These are phyloP conservation scores for Emydocephalus ijimae DNA, from an alignment of 2,113 vertebrate genomes.

Conservation along the genomic window DNA sequence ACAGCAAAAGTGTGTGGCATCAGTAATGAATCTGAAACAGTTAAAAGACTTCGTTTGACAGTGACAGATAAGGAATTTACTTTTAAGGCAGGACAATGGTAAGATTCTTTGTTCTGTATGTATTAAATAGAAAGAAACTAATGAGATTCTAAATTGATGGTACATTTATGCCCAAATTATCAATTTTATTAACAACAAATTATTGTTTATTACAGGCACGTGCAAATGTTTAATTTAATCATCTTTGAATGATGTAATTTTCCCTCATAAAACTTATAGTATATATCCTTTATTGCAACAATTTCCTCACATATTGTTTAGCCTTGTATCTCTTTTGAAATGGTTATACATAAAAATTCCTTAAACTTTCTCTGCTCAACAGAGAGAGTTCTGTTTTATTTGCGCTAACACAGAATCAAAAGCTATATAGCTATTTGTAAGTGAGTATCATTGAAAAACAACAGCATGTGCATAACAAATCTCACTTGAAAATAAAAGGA, in stretches of 20 bases:
- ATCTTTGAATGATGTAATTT: slow-evolving; percentile 1
- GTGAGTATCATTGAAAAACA: background rate
- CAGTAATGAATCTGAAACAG: slow-evolving; percentile 73
- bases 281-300: background rate
- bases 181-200: background rate
- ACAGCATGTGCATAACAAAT: background rate
- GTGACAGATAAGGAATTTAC: slow-evolving; percentile 78
- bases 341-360: slow-evolving; percentile 17
- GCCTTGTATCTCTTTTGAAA: background rate
- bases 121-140: background rate
- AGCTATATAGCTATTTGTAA: background rate
- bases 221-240: background rate
- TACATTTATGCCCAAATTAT: background rate
- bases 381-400: background rate
- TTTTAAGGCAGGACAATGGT: slow-evolving; percentile 95
- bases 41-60: slow-evolving; percentile 81
- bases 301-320: background rate
- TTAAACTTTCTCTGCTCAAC: slow-evolving; percentile 9
- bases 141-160: background rate
- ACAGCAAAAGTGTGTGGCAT: slow-evolving; percentile 83
- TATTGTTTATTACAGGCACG: fast-evolving
- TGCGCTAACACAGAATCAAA: background rate
- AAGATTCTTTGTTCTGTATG: slow-evolving; percentile 53
- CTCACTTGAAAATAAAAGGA: background rate
- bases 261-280: background rate